Percentiles rank a stretch among this genome's conserved stretches.
These are phyloP conservation scores for Branchinecta sandiegonensis DNA, from an alignment of 2,888 invertebrate genomes.

Conservation along the genomic window DNA sequence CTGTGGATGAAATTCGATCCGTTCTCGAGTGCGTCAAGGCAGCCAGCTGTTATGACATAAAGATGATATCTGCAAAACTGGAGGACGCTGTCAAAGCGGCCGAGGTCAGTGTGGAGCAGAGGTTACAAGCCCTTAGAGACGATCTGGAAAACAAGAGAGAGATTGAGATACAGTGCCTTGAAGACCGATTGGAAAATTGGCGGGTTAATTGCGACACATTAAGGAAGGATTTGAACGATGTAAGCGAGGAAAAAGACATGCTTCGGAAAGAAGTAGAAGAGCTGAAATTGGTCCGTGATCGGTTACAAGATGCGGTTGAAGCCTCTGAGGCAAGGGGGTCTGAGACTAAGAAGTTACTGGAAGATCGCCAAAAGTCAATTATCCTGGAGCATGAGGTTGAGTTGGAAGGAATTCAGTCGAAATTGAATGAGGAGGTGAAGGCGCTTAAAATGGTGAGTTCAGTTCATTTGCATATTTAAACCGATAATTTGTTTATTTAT, in stretches of 20 bases:
- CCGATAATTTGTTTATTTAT: background rate
- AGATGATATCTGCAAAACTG: background rate
- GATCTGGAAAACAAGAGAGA: no score
- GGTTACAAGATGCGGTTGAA: background rate
- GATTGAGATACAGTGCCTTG: background rate
- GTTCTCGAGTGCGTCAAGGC: background rate
- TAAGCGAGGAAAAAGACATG: background rate
- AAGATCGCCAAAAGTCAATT: background rate
- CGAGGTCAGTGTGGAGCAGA: background rate
- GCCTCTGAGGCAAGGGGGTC: background rate
- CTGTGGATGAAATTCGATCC: background rate
- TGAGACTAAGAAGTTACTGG: background rate
- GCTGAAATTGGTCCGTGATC: background rate
- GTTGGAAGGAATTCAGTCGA: background rate
- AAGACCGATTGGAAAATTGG: slow-evolving; percentile 5
- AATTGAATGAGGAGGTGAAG: background rate
- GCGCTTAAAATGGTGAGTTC: background rate
- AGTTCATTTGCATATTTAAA: background rate
- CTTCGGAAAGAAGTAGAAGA: background rate
- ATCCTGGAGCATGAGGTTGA: background rate
- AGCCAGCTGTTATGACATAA: slow-evolving; percentile 1
- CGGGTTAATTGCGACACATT: background rate
- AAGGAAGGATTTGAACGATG: background rate
- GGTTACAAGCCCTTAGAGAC: no score
- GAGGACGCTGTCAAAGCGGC: background rate